phyloP scores from a whole-genome alignment of 1,140 invertebrate genomes.

The Halotydeus destructor region DNA sequence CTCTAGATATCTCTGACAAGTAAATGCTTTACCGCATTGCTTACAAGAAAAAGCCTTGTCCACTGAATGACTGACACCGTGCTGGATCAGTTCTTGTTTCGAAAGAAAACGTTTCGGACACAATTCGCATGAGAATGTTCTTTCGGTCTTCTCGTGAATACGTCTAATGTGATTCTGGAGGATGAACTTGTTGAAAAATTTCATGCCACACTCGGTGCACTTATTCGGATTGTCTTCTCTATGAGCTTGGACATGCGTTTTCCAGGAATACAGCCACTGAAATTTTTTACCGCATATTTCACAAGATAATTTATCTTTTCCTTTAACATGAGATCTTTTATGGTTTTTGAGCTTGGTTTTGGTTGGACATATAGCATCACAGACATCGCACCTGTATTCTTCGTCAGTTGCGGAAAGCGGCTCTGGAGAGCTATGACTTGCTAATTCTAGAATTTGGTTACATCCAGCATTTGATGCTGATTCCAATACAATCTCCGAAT shows the following conservation, averaged over 20 bases:
- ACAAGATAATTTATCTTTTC: conserved; percentile 8
- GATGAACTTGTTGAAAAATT: conserved; percentile 14
- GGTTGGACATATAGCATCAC: not conserved
- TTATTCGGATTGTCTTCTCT: conserved; percentile 13
- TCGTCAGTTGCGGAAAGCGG: too few relatives aligned
- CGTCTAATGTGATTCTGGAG: conserved; percentile 12
- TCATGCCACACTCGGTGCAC: conserved; percentile 13
- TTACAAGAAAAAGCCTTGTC: conserved; percentile 27
- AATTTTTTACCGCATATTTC: conserved; percentile 22
- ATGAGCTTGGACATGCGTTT: conserved; percentile 16
- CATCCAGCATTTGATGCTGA: too few relatives aligned
- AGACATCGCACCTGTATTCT: not conserved
- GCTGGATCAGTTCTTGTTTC: conserved; percentile 28
- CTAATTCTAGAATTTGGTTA: too few relatives aligned
- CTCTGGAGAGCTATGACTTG: too few relatives aligned
- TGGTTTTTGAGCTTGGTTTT: not conserved
- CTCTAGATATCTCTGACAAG: conserved; percentile 21
- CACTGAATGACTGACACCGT: conserved; percentile 31
- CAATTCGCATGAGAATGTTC: conserved; percentile 26
- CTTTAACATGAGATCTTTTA: not conserved
- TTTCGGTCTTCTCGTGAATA: conserved; percentile 7
- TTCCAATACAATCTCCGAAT: too few relatives aligned
- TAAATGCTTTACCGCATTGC: conserved; percentile 19
- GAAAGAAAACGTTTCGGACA: conserved; percentile 38
- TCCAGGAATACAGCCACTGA: conserved; percentile 16